Percentiles rank a stretch among this genome's conserved stretches.
These are phyloP conservation scores for Zaprionus taronus DNA, from an alignment of 1,140 invertebrate genomes.

Conservation along the genomic window DNA sequence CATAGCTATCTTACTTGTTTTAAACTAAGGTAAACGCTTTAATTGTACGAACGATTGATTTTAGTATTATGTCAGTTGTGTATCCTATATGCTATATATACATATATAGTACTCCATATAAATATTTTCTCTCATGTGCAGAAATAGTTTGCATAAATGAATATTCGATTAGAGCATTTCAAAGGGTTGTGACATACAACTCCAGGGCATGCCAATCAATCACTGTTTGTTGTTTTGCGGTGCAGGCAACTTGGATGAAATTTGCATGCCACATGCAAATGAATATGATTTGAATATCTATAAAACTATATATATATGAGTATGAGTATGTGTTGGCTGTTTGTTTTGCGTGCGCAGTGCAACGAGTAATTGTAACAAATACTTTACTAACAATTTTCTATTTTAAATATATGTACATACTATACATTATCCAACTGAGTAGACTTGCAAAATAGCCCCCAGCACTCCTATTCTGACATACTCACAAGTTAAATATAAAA, in stretches of 20 bases:
- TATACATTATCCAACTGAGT: not conserved
- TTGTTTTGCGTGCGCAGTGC: not conserved
- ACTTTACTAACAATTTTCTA: not conserved
- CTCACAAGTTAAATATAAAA: not conserved
- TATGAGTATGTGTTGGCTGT: no score
- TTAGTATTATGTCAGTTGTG: no score
- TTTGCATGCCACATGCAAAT: not conserved
- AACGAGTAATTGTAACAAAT: not conserved
- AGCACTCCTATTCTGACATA: not conserved
- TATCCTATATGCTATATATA: no score
- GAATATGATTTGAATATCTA: not conserved
- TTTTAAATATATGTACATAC: no score
- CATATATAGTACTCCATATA: not conserved
- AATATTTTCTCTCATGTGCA: slow-evolving; percentile 11
- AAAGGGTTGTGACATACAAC: slow-evolving; percentile 14
- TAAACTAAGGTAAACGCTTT: no score
- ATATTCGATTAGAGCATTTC: slow-evolving; percentile 20
- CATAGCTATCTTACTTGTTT: no score
- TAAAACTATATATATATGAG: not conserved
- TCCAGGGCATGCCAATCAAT: slow-evolving; percentile 23
- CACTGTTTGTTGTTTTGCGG: slow-evolving; percentile 19
- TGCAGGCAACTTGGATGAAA: not conserved
- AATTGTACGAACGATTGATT: no score
- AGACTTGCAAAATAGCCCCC: not conserved
- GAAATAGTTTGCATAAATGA: not conserved